Evolutionary conservation across 2,113 vertebrate genomes (phyloP), one percentile per base, ranked within the genome.

Genomic region (Tetrax tetrax): DNA sequence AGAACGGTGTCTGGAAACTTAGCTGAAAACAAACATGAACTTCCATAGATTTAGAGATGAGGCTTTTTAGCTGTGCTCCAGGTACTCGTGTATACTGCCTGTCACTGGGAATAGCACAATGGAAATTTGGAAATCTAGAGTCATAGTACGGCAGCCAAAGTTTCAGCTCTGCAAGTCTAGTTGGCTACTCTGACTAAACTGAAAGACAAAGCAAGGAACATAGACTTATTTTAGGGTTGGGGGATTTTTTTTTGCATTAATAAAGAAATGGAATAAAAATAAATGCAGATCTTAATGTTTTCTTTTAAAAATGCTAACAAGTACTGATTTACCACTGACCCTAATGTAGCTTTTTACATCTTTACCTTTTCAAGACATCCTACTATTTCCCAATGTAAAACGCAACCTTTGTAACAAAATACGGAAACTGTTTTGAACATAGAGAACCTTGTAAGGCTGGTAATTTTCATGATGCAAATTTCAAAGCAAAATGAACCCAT

Each of bases 401-500:
- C 3, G 11, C 80, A 94, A 94, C 93, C 95, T 97, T 95, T 93
- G 35, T 90, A 90, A 90, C 79, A 96, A 87, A 97, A 79, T 12
- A 77, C 33, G 80, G 59, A 89, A 89, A 93, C 87, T 37, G 88
- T 37, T 77, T 75, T 13, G 81, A 91, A 82, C 92, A 72, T 41
- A 82, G 96, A 97, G 93, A 91, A 72, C 95, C 88, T 85, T 84
- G 23, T 16, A 71, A 93, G 93, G 91, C 93, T 96, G 64, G 33
- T 95, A 93, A 84, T 96, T 96, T 97, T 96, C 96, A 94, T 54
- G 80, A 97, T 97, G 97, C 85, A 96, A 96, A 97, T 97, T 97
- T 96, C 88, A 82, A 93, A 96, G 92, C 92, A 93, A 94, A 97
- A 94, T 60, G 89, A 97, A 83, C 76, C 95, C 92, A 97, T 97